Evolutionary conservation across 2,888 invertebrate genomes (phyloP), one percentile per base, ranked within the genome.

Genomic region (Acanthosepion esculentum): DNA sequence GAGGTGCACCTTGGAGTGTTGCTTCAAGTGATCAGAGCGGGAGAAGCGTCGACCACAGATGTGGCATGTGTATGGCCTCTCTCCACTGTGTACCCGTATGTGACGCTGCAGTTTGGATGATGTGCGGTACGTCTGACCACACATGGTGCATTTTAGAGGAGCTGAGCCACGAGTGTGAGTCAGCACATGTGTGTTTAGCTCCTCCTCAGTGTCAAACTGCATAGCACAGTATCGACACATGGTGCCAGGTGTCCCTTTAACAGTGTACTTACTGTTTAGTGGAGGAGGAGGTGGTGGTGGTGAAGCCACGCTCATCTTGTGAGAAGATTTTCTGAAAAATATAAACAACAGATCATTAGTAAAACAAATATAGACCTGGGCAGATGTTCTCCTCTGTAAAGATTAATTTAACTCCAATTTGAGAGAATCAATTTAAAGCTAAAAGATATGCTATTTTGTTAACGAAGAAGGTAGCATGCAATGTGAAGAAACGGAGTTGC

Each of bases 101-200:
- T 96, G 96, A 23, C 96, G 96, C 95, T 96, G 96, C 29, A 96
- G 95, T 95, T 96, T 96, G 48, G 96, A 96, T 78, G 96, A 96
- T 12, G 96, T 96, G 78, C 96, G 95, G 95, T 96, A 96, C 18
- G 96, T 95, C 94, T 96, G 96, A 4, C 96, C 96, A 94, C 96
- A 96, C 26, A 96, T 96, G 48, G 96, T 96, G 94, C 96, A 96
- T 23, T 95, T 95, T 92, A 96, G 96, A 3, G 96, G 96, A 2
- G 96, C 92, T 12, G 92, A 48, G 48, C 92, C 92, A 20, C 92
- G 92, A 48, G 48, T 48, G n/a, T 92, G 92, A 15, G 48, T 29
- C 26, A 92, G 48, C 33, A 92, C 92, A 23, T 92, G 92, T 48
- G 92, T 33, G 15, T 92, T 92, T 48, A 92, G 48, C 92, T 92